Base-by-base conservation (phyloP, 2,113 vertebrate genomes). In the Paratilapia polleni region DNA sequence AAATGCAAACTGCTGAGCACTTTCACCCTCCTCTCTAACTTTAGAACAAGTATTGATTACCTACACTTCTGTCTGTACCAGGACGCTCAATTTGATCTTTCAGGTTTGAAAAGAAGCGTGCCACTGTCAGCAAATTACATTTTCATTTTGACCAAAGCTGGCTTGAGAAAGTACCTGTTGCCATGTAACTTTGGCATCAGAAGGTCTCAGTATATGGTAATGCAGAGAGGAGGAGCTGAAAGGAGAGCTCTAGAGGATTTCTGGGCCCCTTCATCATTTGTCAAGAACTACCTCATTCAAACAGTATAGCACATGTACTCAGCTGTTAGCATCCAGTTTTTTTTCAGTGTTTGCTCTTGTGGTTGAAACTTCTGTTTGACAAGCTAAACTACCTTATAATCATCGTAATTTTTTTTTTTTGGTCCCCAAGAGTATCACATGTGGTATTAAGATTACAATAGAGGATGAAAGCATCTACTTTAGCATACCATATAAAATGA, bases 211-310 rank as follows among this genome's bases (percentile, higher is more conserved):
- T 22, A 8, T 60, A 57, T 54, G 58, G 62, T 73, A 47, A 58
- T 38, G 54, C 13, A 81, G 83, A 82, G 54, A 77, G 68, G 80
- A 74, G 73, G 73, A 70, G 84, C 28, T 83, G 84, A 90, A 79
- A 87, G 49, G 80, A 41, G 76, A 89, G 75, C 52, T 63, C 15
- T 41, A 28, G 52, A 58, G 76, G 75, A 74, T 63, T 60, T 78
- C 34, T 22, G 66, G 61, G 78, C 77, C 78, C 56, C 68, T 0
- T 47, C 63, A 77, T 80, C 77, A 85, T 89, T 83, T 87, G 43
- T 89, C 86, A 86, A 78, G 54, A 83, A 41, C 34, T 54, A 56
- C 62, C 82, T 89, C 59, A 47, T 57, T 80, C 34, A 77, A 85
- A 86, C 36, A 64, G 66, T 78, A 74, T 26, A 68, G 15, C 34